Percentiles rank a stretch among this genome's conserved stretches.
phyloP scores from a whole-genome alignment of 2,888 invertebrate genomes.

The Eilema griseolum region DNA sequence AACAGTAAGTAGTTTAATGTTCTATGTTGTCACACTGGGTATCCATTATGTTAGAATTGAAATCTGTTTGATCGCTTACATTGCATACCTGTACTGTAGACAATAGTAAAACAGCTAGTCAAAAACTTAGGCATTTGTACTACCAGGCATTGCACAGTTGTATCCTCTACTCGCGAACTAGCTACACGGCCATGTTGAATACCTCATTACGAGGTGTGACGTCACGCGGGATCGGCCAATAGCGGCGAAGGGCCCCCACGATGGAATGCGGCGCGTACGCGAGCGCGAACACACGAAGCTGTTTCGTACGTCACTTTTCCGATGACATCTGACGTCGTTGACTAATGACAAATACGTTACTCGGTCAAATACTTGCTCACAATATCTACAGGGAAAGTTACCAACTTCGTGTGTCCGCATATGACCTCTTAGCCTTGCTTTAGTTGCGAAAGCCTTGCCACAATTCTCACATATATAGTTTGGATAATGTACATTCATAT shows the following conservation, averaged over 20 bases:
- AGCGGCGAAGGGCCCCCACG: slow-evolving; percentile 87
- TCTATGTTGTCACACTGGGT: slow-evolving; percentile 44
- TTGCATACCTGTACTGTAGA: slow-evolving; percentile 51
- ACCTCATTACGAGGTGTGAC: slow-evolving; percentile 89
- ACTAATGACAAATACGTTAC: too few species aligned
- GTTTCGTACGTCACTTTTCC: slow-evolving; percentile 78
- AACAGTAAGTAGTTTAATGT: slow-evolving; percentile 33
- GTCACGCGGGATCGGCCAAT: slow-evolving; percentile 91
- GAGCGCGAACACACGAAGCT: slow-evolving; percentile 79
- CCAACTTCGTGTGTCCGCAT: slow-evolving; percentile 85
- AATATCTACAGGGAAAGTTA: slow-evolving; percentile 75
- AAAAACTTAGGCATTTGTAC: slow-evolving; percentile 64
- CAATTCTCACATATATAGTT: slow-evolving; percentile 84
- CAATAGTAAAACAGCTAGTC: slow-evolving; percentile 68
- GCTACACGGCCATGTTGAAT: slow-evolving; percentile 89
- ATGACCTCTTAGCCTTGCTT: slow-evolving; percentile 81
- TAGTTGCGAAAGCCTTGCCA: slow-evolving; percentile 85
- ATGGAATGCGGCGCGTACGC: slow-evolving; percentile 87
- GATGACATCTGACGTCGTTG: too few species aligned
- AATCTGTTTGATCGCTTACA: slow-evolving; percentile 51
- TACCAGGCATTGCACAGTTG: slow-evolving; percentile 49
- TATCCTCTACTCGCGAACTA: slow-evolving; percentile 85
- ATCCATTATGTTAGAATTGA: slow-evolving; percentile 50
- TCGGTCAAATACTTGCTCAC: slow-evolving; percentile 74
- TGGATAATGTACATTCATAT: slow-evolving; percentile 85